These are phyloP conservation scores for Stenchaetothrips biformis DNA, from an alignment of 2,888 invertebrate species.

Conservation along the genomic window DNA sequence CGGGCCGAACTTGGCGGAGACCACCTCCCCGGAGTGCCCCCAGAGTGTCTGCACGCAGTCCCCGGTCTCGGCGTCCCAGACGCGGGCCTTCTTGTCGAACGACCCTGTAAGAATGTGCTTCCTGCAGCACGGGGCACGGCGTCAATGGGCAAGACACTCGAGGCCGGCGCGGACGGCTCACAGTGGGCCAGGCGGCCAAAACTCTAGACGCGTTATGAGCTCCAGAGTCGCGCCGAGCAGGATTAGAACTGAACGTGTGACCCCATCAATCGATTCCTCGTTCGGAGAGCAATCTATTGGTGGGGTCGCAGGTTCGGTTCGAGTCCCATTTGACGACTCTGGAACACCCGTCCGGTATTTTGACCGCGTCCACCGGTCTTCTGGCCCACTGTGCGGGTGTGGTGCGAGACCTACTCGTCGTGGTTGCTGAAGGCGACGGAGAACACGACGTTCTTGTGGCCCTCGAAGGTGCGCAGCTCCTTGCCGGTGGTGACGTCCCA, in stretches of 20 bases:
- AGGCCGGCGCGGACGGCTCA: neutral
- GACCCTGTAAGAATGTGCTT: conserved; percentile 72
- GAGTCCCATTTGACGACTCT: no score
- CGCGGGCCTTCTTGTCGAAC: conserved; percentile 70
- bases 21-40: conserved; percentile 72
- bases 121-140: conserved; percentile 45
- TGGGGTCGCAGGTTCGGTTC: no score
- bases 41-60: conserved; percentile 62
- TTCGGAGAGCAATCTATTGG: no score
- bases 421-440: conserved; percentile 74
- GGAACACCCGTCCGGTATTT: no score
- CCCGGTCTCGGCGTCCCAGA: conserved; percentile 67
- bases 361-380: no score
- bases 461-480: conserved; percentile 62
- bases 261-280: no score
- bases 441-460: conserved; percentile 78
- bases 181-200: no score
- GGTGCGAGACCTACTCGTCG: conserved; percentile 56
- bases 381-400: neutral
- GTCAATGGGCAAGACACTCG: neutral
- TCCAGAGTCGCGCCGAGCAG: no score
- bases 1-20: conserved; percentile 64
- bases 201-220: no score
- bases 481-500: conserved; percentile 68
- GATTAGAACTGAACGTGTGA: no score